Evolutionary conservation across 2,113 vertebrate genomes (phyloP).

Genomic region (Rhinolophus ferrumequinum): DNA sequence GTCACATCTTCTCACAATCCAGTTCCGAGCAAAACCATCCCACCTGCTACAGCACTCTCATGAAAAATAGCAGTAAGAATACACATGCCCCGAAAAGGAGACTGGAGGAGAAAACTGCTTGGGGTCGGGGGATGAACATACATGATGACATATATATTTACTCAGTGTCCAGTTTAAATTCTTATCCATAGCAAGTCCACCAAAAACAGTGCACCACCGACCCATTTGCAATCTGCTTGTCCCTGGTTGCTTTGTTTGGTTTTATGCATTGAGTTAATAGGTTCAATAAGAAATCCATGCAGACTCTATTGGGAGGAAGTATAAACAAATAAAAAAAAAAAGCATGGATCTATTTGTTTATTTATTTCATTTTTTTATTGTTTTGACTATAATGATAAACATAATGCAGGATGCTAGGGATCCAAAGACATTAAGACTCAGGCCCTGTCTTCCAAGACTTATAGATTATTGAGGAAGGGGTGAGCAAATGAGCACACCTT

Average conservation of each 20-base stretch:
- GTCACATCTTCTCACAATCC: not conserved
- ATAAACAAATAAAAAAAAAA: not conserved
- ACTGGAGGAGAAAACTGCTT: not conserved
- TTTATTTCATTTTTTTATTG: constrained; percentile 6
- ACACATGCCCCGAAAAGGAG: not conserved
- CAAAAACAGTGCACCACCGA: not conserved
- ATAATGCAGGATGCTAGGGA: not conserved
- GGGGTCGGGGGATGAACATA: too few relatives aligned
- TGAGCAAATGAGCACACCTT: too few relatives aligned
- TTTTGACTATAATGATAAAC: not conserved
- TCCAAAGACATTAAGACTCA: not conserved
- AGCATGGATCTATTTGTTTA: not conserved
- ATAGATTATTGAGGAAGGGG: not conserved
- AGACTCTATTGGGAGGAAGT: not conserved
- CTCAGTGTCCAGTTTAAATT: not conserved
- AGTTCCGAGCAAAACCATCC: not conserved
- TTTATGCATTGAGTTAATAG: not conserved
- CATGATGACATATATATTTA: not conserved
- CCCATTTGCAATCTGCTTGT: not conserved
- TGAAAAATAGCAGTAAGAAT: not conserved
- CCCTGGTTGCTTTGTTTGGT: not conserved
- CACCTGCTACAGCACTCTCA: not conserved
- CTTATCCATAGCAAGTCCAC: not conserved
- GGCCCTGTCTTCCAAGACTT: not conserved
- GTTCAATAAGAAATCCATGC: not conserved